Percentiles rank a stretch among this genome's conserved stretches.
These are phyloP conservation scores for Nanorana parkeri DNA, from an alignment of 2,113 vertebrate species.

Conservation along the genomic window DNA sequence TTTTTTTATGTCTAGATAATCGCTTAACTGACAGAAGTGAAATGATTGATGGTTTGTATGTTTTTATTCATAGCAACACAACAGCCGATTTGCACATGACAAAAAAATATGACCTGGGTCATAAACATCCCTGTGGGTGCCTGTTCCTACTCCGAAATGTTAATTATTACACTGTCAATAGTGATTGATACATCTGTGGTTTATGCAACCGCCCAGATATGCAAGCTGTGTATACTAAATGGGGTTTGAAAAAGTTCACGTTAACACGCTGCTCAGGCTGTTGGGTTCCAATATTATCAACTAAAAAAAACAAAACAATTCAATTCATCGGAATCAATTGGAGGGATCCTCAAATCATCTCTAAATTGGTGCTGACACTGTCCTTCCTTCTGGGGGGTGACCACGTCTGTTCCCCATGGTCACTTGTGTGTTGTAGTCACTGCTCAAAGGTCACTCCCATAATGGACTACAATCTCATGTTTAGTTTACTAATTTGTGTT, in stretches of 20 bases:
- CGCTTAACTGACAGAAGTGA: too few relatives aligned
- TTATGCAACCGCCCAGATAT: not conserved
- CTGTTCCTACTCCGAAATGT: not conserved
- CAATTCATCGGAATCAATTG: not conserved
- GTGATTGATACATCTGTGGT: slow-evolving; percentile 1
- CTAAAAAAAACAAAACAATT: not conserved
- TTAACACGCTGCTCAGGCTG: not conserved
- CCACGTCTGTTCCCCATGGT: too few relatives aligned
- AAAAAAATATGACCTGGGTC: not conserved
- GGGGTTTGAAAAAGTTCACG: not conserved
- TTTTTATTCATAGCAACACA: too few relatives aligned
- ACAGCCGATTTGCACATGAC: not conserved
- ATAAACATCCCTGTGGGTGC: not conserved
- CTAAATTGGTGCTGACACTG: too few relatives aligned
- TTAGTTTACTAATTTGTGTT: too few relatives aligned
- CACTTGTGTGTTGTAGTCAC: too few relatives aligned
- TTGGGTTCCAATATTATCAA: not conserved
- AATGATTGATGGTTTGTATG: too few relatives aligned
- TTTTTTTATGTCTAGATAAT: too few relatives aligned
- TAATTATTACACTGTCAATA: slow-evolving; percentile 13
- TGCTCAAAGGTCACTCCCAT: too few relatives aligned
- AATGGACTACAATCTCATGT: too few relatives aligned
- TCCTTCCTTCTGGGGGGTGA: too few relatives aligned
- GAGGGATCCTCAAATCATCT: too few relatives aligned
- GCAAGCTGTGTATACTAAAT: not conserved